Evolutionary conservation across 64 coral and sea anemone genomes (phyloP).

Genomic region (Stylophora pistillata): DNA sequence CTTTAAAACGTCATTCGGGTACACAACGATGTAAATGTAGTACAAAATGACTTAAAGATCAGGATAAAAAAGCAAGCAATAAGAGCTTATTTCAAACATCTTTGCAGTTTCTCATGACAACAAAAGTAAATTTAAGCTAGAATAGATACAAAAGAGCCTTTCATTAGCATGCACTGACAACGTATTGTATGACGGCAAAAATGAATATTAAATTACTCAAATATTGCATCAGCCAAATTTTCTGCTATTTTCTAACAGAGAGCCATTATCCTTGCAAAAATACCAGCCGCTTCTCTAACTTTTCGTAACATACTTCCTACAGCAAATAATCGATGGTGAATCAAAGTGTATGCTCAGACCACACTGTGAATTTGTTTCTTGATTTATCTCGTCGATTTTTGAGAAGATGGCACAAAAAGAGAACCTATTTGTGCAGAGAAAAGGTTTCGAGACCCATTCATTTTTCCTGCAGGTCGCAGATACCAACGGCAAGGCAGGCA

Average conservation of each 20-base stretch:
- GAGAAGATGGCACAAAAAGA: too few relatives aligned
- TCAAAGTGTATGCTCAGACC: neutral
- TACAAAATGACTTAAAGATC: too few relatives aligned
- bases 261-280: neutral
- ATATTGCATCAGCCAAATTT: constrained; percentile 17
- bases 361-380: neutral
- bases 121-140: too few relatives aligned
- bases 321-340: neutral
- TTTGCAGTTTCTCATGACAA: too few relatives aligned
- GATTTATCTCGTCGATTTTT: neutral
- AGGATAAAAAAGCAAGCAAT: too few relatives aligned
- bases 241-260: neutral
- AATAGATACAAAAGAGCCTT: too few relatives aligned
- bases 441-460: neutral
- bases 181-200: neutral
- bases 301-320: neutral
- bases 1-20: too few relatives aligned
- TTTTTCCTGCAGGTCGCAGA: too few relatives aligned
- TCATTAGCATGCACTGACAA: too few relatives aligned
- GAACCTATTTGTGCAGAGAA: neutral
- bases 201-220: constrained; percentile 16
- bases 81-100: too few relatives aligned
- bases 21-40: too few relatives aligned
- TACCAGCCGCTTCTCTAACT: neutral
- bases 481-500: neutral